These are phyloP conservation scores for Dascyllus trimaculatus DNA, from an alignment of 2,113 vertebrate species.

Conservation along the genomic window DNA sequence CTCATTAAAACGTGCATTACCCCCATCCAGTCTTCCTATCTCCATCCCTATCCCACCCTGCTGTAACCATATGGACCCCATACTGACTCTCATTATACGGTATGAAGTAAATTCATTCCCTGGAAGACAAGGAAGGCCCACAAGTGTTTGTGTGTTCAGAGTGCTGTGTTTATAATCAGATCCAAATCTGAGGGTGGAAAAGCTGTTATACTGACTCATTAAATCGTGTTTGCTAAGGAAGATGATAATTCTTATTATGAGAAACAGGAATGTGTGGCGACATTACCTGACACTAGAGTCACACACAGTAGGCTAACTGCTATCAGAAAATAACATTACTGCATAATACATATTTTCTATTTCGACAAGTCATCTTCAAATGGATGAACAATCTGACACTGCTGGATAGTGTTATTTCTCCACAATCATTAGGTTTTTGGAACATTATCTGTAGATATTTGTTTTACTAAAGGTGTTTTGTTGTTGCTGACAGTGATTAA, in stretches of 20 bases:
- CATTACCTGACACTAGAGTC: conserved; percentile 10
- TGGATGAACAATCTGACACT: not conserved
- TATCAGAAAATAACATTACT: conserved; percentile 7
- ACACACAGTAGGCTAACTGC: conserved; percentile 1
- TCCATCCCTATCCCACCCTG: conserved; percentile 50
- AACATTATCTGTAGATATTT: too few relatives aligned
- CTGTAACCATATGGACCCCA: conserved; percentile 84
- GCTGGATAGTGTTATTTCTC: not conserved
- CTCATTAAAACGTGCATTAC: conserved; percentile 83
- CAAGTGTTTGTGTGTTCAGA: conserved; percentile 53
- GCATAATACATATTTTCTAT: not conserved
- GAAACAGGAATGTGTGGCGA: conserved; percentile 7
- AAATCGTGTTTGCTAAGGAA: conserved; percentile 32
- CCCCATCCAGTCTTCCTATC: conserved; percentile 61
- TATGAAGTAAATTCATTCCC: conserved; percentile 78
- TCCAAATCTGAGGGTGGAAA: conserved; percentile 48
- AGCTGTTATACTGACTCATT: conserved; percentile 56
- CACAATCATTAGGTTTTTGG: not conserved
- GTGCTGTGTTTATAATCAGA: conserved; percentile 66
- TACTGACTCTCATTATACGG: conserved; percentile 83
- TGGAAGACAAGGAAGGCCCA: conserved; percentile 60
- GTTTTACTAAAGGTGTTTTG: too few relatives aligned
- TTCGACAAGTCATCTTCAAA: not conserved
- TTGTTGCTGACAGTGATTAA: too few relatives aligned
- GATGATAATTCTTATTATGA: conserved; percentile 13